phyloP scores from a whole-genome alignment of 1,140 invertebrate genomes.

The Drepana arcuata region DNA sequence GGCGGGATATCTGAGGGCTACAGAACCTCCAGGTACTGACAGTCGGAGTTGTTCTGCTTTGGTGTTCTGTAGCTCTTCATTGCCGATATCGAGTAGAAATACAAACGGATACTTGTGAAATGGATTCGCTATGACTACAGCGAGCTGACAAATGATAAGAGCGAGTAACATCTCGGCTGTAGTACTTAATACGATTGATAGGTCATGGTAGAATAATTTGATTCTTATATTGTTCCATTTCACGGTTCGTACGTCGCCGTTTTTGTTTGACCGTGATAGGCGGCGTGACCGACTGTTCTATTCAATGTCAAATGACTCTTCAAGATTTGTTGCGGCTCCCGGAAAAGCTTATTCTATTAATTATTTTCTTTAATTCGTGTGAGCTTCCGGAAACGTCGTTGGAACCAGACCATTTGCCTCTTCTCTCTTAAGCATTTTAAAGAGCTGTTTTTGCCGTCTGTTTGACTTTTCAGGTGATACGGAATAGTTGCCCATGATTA shows the following conservation, averaged over 20 bases:
- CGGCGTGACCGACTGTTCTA: conserved; percentile 25
- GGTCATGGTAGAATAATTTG: conserved; percentile 44
- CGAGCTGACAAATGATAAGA: conserved; percentile 25
- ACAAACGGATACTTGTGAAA: conserved; percentile 58
- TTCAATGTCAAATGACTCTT: conserved; percentile 40
- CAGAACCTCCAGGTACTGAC: conserved; percentile 42
- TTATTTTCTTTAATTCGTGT: too few species aligned
- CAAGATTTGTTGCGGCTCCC: too few species aligned
- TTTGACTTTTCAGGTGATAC: too few species aligned
- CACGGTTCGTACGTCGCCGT: conserved; percentile 40
- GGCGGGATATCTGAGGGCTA: conserved; percentile 53
- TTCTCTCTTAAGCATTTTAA: too few species aligned
- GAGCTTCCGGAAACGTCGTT: too few species aligned
- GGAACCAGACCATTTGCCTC: too few species aligned
- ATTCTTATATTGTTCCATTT: conserved; percentile 55
- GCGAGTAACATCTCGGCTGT: conserved; percentile 41
- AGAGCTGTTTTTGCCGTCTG: too few species aligned
- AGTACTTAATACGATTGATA: conserved; percentile 24
- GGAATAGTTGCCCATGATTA: too few species aligned
- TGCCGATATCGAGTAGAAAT: conserved; percentile 56
- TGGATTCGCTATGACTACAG: conserved; percentile 30
- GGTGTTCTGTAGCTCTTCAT: conserved; percentile 53
- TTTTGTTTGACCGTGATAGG: conserved; percentile 48
- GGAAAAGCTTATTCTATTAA: too few species aligned
- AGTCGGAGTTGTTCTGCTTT: conserved; percentile 51